Conservation (phyloP, 2,113 vertebrate species). For the Lanius collurio region DNA sequence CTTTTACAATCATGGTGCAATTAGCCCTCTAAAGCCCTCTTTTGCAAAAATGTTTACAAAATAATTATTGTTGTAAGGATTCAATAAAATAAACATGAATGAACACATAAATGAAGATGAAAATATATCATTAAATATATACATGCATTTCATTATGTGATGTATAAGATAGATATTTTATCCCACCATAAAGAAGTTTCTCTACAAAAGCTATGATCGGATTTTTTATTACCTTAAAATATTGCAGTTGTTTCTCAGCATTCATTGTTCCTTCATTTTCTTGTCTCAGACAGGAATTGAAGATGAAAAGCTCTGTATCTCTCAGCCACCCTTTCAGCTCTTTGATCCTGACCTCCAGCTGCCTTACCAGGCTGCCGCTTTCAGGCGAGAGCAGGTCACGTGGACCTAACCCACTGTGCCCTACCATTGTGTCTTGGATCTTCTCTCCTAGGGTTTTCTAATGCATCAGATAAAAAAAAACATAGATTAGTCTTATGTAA, state of each 20-base stretch:
- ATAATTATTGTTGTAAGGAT: not conserved
- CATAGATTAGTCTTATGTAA: constrained; percentile 62
- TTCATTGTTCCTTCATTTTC: constrained; percentile 82
- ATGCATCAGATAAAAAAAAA: constrained; percentile 69
- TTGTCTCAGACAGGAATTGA: constrained; percentile 93
- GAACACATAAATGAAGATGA: constrained; percentile 35
- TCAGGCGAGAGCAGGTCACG: constrained; percentile 88
- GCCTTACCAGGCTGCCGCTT: constrained; percentile 88
- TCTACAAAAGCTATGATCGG: constrained; percentile 54
- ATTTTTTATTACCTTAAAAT: constrained; percentile 92
- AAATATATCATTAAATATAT: constrained; percentile 44
- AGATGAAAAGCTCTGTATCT: constrained; percentile 98
- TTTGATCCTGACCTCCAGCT: constrained; percentile 94
- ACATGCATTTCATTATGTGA: constrained; percentile 43
- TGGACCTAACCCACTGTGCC: constrained; percentile 71
- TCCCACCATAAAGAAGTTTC: constrained; percentile 57
- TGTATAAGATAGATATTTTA: constrained; percentile 67
- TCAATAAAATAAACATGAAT: constrained; percentile 24
- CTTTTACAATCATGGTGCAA: not conserved
- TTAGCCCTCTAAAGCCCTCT: not conserved
- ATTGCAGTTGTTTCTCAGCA: constrained; percentile 85
- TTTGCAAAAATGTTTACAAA: not conserved
- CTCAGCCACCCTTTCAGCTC: constrained; percentile 96
- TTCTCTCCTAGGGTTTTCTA: constrained; percentile 87
- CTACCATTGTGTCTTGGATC: constrained; percentile 75